Conservation (phyloP, 2,888 invertebrate species). For the Mesochorus sp. region DNA sequence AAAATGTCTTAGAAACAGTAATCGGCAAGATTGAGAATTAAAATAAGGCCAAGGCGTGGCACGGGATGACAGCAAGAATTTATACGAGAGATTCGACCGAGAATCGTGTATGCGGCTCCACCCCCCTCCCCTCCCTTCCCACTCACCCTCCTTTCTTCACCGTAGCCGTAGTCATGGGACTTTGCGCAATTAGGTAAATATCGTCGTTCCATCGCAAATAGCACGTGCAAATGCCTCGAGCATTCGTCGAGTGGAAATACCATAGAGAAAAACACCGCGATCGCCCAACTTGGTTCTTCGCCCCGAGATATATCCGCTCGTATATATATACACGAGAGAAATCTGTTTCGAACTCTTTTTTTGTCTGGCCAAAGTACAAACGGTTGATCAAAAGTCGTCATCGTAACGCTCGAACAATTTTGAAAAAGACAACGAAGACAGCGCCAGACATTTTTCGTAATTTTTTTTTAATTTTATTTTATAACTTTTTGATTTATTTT, state of each 20-base stretch:
- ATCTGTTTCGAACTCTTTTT: no score
- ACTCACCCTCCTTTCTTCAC: no score
- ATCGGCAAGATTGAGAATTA: slow-evolving; percentile 35
- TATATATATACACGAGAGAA: not conserved
- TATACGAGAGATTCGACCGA: slow-evolving; percentile 41
- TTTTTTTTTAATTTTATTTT: no score
- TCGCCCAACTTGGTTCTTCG: not conserved
- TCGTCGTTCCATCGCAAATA: slow-evolving; percentile 60
- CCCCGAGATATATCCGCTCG: not conserved
- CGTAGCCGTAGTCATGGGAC: slow-evolving; percentile 58
- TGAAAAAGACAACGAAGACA: no score
- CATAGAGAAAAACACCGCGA: not conserved
- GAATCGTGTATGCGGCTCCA: no score
- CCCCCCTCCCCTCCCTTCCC: no score
- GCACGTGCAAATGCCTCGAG: slow-evolving; percentile 32
- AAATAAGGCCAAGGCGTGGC: slow-evolving; percentile 65
- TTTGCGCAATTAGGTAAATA: slow-evolving; percentile 67
- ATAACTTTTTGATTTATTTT: no score
- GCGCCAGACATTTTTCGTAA: no score
- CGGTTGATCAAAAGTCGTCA: no score
- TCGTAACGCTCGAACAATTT: no score
- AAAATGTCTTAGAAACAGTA: slow-evolving; percentile 7
- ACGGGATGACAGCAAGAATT: slow-evolving; percentile 64
- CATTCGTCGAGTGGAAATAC: not conserved
- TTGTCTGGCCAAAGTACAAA: no score